These are phyloP conservation scores for Meriones unguiculatus DNA, from an alignment of 2,113 vertebrate species.

Conservation along the genomic window DNA sequence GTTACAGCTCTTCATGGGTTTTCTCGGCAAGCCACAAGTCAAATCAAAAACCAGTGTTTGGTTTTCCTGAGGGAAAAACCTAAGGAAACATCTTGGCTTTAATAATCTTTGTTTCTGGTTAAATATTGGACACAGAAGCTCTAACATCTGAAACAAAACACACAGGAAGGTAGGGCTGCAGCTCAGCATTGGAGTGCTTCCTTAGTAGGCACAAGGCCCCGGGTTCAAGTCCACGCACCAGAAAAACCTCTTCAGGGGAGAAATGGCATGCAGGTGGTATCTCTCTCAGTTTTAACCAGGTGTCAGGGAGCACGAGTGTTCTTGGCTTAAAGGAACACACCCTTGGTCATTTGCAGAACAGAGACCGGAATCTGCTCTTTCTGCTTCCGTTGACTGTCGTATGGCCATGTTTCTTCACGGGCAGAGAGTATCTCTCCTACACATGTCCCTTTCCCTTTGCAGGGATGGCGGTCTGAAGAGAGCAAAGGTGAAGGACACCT, in stretches of 20 bases:
- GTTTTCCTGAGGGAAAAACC: background rate
- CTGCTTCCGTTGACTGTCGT: accelerated
- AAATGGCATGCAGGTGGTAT: background rate
- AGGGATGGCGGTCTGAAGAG: constrained; percentile 98
- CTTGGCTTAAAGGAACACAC: background rate
- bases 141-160: background rate
- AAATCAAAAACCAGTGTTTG: constrained; percentile 44
- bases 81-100: background rate
- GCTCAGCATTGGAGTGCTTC: background rate
- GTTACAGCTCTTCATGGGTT: background rate
- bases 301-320: background rate
- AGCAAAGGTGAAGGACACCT: constrained; percentile 93
- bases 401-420: background rate
- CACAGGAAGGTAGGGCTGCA: background rate
- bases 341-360: background rate
- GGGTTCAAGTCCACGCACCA: background rate
- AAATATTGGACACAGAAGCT: background rate
- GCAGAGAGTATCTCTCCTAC: background rate
- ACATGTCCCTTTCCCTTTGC: constrained; percentile 66
- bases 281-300: background rate
- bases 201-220: too few species aligned
- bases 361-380: background rate
- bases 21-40: constrained; percentile 24
- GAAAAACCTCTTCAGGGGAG: background rate
- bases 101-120: constrained; percentile 1